Base-by-base conservation (phyloP, 2,888 invertebrate species). In the Pyrochroa serraticornis region DNA sequence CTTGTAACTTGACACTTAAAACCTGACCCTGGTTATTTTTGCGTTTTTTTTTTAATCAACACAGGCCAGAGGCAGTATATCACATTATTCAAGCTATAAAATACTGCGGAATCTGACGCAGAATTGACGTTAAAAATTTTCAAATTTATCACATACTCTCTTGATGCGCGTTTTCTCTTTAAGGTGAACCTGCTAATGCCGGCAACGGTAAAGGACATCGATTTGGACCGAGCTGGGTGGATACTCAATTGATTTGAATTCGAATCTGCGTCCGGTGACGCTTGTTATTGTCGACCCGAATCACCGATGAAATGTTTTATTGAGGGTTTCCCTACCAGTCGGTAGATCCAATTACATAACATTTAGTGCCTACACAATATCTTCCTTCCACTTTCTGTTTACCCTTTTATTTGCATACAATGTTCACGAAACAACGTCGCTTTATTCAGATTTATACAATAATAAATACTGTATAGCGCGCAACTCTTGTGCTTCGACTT, bases 291-390 rank as follows among this genome's bases (percentile, higher is more conserved):
- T 63, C 62, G 65, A 63, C 65, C 65, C 63, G 50, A 52, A 65
- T 65, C 63, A 61, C 60, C 60, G 60, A 58, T 51, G 60, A 65
- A 63, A 65, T 65, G 65, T 65, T 65, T 65, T 65, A 65, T 65
- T 63, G 60, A 44, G 58, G 54, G 60, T 57, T 44, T 44, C 51
- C 54, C 54, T 55, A 54, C 43, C 38, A 56, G 35, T 57, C 50
- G 48, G 54, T 52, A 41, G 58, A 58, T 56, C 58, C 62, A 62
- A 64, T 62, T 64, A 60, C 60, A 58, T 58, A 64, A 62, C 62
- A 60, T 62, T 64, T 64, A 64, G 62, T 60, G 44, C 52, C 51
- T 51, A 60, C 38, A 57, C 34, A 50, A 57, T 57, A 41, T 41
- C 46, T 56, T 50, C 51, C 50, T 50, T 58, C 42, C 35, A 49